Conservation (phyloP, 2,113 vertebrate species). For the Cyrtonyx montezumae region DNA sequence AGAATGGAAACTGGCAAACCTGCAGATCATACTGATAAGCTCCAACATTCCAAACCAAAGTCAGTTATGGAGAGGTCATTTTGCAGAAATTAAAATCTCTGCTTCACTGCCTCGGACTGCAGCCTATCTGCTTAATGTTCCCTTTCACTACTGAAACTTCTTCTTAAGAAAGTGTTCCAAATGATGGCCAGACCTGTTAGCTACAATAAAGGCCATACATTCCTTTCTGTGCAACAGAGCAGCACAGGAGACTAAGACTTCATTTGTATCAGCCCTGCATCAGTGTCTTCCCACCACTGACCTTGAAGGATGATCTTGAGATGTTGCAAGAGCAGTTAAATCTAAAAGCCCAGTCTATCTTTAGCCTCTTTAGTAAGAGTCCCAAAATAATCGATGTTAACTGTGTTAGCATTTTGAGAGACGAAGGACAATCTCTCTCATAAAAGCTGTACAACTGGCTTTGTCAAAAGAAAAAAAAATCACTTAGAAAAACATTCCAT, state of each 20-base stretch:
- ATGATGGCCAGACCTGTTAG: background rate
- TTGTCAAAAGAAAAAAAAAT: background rate
- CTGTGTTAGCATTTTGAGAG: background rate
- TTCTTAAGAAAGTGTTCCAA: background rate
- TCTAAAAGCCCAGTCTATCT: slow-evolving; percentile 46
- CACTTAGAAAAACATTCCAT: background rate
- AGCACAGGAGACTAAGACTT: background rate
- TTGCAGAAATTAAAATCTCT: background rate
- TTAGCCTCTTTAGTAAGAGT: slow-evolving; percentile 41
- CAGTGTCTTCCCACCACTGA: background rate
- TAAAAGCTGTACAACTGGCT: background rate
- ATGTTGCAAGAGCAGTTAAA: background rate
- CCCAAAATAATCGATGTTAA: slow-evolving; percentile 29
- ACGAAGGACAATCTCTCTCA: background rate
- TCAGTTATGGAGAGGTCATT: background rate
- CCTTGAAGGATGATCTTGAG: slow-evolving; percentile 6
- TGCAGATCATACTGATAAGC: background rate
- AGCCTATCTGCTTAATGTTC: background rate
- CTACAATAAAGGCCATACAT: background rate
- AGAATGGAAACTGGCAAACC: background rate
- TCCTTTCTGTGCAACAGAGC: background rate
- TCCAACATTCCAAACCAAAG: background rate
- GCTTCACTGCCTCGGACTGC: background rate
- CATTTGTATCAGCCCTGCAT: background rate
- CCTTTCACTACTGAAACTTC: background rate